Evolutionary conservation across 2,797 vertebrate species (phyloP), one percentile per base, ranked within the genome.

Genomic region (Cirrhinus molitorella): DNA sequence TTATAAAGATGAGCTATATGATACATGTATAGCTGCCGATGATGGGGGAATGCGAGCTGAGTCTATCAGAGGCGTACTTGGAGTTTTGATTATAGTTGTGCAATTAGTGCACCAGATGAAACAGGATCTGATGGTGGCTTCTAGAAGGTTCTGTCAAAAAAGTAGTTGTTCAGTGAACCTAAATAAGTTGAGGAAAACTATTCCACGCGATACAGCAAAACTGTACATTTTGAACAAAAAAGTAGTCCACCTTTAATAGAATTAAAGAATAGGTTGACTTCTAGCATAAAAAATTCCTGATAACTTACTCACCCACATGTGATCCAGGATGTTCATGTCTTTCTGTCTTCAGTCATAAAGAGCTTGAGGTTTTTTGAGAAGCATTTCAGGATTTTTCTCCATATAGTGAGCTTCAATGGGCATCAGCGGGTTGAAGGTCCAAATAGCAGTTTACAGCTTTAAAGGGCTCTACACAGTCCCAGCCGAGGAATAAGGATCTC

Each of bases 1-100:
- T 89, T 84, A 88, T 61, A 76, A 84, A 76, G 87, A 90, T 75
- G 86, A 81, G 79, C 84, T 84, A 78, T 85, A 87, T 16, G 83
- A 88, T 84, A 65, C 74, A 72, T 55, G 23, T 70, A 63, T 74
- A 67, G 72, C 81, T 59, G 74, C 6, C 11, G 23, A 34, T 45
- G 14, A 65, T 65, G 63, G 25, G 57, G 37, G 19, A 67, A 66
- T 72, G 23, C 21, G 12, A 66, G 63, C 57, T 65, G 57, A 47
- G 74, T 37, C 79, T 82, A n/a, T 68, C 73, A 84, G 55, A 77
- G 72, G 66, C 51, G 1, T 71, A 19, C 57, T 74, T 74, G 53
- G 51, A 66, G 72, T 63, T n/a, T n/a, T 66, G 81, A 76, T 76
- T 78, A 47, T 55, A 63, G 14, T 65, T 74, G 55, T 55, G 71